Evolutionary conservation across 2,888 invertebrate species (phyloP).

Genomic region (Ferrisia virgata): DNA sequence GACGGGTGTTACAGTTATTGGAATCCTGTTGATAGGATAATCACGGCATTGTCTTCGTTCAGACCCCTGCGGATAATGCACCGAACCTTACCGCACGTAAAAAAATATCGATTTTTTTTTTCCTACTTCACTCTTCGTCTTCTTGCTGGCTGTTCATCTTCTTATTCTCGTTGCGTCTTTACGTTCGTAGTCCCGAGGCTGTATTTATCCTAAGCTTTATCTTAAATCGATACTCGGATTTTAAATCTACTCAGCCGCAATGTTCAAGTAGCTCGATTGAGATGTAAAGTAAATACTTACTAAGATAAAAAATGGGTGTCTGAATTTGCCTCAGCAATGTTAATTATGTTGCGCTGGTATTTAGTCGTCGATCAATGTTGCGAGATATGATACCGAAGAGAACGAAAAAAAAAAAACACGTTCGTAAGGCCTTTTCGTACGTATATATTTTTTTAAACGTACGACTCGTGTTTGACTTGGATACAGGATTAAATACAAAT

Average conservation of each 20-base stretch:
- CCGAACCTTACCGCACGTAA: background rate
- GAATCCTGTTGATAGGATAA: conserved; percentile 31
- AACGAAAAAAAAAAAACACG: too few relatives aligned
- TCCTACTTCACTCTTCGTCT: too few relatives aligned
- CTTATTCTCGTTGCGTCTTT: background rate
- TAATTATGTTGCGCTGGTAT: conserved; percentile 12
- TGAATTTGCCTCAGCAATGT: background rate
- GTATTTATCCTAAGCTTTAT: background rate
- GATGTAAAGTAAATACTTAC: conserved; percentile 4
- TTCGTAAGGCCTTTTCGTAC: background rate
- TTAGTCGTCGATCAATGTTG: background rate
- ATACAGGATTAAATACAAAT: too few relatives aligned
- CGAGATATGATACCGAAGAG: background rate
- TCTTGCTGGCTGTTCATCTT: too few relatives aligned
- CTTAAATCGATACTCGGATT: background rate
- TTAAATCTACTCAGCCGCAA: background rate
- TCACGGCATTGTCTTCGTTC: conserved; percentile 18
- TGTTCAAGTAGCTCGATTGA: conserved; percentile 26
- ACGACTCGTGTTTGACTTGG: too few relatives aligned
- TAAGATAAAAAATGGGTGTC: conserved; percentile 14
- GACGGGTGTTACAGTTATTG: conserved; percentile 35
- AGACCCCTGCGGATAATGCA: conserved; percentile 23
- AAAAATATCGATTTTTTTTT: background rate
- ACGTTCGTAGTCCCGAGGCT: background rate
- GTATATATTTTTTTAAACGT: too few relatives aligned